Conservation (phyloP, 2,113 vertebrate genomes). For the Suricata suricatta region DNA sequence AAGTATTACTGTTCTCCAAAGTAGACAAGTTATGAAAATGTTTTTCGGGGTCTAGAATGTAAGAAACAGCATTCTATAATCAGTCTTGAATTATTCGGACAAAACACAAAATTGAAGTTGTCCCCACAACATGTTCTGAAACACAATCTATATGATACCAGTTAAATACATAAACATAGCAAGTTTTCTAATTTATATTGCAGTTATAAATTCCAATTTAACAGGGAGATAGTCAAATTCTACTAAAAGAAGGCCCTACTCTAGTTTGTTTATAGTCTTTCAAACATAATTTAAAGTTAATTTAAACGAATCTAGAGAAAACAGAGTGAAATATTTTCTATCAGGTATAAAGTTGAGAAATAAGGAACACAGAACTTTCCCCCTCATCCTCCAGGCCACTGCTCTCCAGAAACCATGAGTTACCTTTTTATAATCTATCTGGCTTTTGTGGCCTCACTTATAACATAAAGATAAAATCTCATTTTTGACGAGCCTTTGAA, state of each 20-base stretch:
- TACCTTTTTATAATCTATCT: background rate
- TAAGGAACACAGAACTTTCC: background rate
- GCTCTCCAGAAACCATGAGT: background rate
- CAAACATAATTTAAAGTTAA: background rate
- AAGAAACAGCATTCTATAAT: background rate
- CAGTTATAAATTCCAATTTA: background rate
- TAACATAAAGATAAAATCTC: background rate
- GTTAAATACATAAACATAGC: background rate
- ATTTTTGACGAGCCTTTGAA: background rate
- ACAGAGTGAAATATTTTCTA: background rate
- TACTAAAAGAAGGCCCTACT: background rate
- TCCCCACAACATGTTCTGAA: background rate
- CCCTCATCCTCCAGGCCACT: fast-evolving
- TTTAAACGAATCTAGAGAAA: background rate
- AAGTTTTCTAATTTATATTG: background rate
- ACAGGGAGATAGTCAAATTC: background rate
- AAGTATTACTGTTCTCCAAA: background rate
- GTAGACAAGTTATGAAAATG: background rate
- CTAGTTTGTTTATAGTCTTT: background rate
- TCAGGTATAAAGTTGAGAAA: background rate
- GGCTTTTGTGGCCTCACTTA: background rate
- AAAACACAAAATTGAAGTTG: background rate
- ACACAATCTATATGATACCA: background rate
- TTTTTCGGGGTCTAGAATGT: background rate
- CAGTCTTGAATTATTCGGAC: background rate